Percentiles rank a stretch among this genome's conserved stretches.
Evolutionary conservation across 2,113 vertebrate genomes (phyloP).

Genomic region (Conger conger): DNA sequence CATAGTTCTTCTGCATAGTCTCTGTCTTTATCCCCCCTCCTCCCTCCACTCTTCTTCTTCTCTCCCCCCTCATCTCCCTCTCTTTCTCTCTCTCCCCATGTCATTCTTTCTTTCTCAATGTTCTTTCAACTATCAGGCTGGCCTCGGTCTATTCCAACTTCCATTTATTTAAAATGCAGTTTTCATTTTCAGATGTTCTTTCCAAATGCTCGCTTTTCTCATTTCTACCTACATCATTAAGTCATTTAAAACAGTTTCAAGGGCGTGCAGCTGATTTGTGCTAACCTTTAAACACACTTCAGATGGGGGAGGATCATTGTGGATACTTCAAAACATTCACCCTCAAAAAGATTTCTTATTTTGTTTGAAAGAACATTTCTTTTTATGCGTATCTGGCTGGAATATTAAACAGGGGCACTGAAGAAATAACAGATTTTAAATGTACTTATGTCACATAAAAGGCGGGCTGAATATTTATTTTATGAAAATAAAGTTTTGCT

Average conservation of each 20-base stretch:
- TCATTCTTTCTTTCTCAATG: neutral
- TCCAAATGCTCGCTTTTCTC: constrained; percentile 6
- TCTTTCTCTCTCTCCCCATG: neutral
- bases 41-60: neutral
- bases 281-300: constrained; percentile 34
- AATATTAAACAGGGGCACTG: neutral
- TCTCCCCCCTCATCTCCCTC: neutral
- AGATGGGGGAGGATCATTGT: constrained; percentile 15
- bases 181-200: constrained; percentile 12
- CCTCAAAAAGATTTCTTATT: constrained; percentile 26
- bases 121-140: constrained; percentile 20
- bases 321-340: constrained; percentile 15
- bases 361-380: neutral
- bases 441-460: constrained; percentile 38
- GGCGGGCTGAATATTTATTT: constrained; percentile 61
- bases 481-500: constrained; percentile 60
- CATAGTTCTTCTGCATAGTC: constrained; percentile 28
- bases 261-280: constrained; percentile 29
- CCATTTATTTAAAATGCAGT: constrained; percentile 31
- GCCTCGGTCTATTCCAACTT: neutral
- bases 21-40: constrained; percentile 1
- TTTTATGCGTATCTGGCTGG: constrained; percentile 1
- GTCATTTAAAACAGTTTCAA: constrained; percentile 22
- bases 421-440: neutral
- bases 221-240: constrained; percentile 24